These are phyloP conservation scores for Psammodynastes pulverulentus DNA, from an alignment of 2,113 vertebrate genomes.

Conservation along the genomic window DNA sequence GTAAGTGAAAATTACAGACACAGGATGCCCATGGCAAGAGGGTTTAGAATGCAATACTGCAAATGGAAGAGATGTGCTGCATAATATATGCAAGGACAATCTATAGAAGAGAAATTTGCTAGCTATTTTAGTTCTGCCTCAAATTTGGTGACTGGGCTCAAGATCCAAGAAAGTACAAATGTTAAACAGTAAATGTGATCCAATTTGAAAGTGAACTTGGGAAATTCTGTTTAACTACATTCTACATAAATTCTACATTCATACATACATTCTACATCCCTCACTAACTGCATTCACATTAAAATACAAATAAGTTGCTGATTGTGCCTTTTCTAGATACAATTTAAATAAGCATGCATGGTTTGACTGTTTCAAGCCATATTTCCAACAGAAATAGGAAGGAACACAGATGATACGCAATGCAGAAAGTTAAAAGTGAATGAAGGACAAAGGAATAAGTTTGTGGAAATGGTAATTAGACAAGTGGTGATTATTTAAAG, in stretches of 20 bases:
- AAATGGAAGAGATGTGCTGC: background rate
- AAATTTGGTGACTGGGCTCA: background rate
- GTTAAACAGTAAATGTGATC: background rate
- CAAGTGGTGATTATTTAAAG: background rate
- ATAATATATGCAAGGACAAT: background rate
- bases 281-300: background rate
- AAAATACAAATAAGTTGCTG: background rate
- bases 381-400: background rate
- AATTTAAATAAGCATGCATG: background rate
- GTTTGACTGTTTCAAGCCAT: background rate
- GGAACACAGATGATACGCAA: background rate
- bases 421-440: background rate
- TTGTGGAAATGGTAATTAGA: background rate
- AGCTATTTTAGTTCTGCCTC: background rate
- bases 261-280: background rate
- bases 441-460: background rate
- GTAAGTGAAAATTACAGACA: background rate
- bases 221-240: background rate
- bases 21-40: rapidly evolving
- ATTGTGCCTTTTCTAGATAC: background rate
- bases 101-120: background rate
- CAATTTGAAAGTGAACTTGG: background rate
- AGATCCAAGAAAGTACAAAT: background rate
- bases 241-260: background rate
- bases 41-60: background rate